These are phyloP conservation scores for Danio tinwini DNA, from an alignment of 2,797 vertebrate species.

Conservation along the genomic window DNA sequence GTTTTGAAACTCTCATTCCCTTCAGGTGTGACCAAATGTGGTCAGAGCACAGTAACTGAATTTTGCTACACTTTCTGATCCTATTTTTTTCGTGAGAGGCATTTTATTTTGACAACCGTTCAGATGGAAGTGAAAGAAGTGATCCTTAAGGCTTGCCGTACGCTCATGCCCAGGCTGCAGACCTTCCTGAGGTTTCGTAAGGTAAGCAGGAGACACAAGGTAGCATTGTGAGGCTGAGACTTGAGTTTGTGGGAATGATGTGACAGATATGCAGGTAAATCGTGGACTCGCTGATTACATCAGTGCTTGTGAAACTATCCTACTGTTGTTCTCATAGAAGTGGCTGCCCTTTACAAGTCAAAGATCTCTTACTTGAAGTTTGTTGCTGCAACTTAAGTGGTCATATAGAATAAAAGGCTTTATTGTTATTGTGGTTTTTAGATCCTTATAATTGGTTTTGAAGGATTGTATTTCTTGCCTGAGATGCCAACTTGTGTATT, in stretches of 20 bases:
- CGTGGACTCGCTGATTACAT: not conserved
- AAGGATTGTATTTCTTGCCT: not conserved
- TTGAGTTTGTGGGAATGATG: conserved; percentile 34
- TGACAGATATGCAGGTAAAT: conserved; percentile 1
- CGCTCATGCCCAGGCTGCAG: conserved; percentile 46
- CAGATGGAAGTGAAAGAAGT: conserved; percentile 52
- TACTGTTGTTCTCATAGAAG: not conserved
- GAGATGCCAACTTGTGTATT: not conserved
- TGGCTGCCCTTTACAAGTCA: not conserved
- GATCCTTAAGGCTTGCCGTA: conserved; percentile 46
- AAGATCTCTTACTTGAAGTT: not conserved
- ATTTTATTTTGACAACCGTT: not conserved
- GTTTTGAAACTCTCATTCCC: conserved; percentile 28
- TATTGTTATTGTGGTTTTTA: not conserved
- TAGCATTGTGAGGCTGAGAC: conserved; percentile 20
- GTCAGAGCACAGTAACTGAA: not conserved
- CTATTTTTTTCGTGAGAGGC: not conserved
- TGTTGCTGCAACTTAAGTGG: not conserved
- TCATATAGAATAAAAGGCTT: not conserved
- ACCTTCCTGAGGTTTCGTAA: conserved; percentile 43
- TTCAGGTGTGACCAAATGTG: conserved; percentile 22
- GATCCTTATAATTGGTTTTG: not conserved
- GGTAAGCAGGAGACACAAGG: conserved; percentile 54
- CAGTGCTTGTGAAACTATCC: conserved; percentile 6
- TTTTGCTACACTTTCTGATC: not conserved